These are phyloP conservation scores for Drosophila prostipennis DNA, from an alignment of 2,888 invertebrate genomes.

Conservation along the genomic window DNA sequence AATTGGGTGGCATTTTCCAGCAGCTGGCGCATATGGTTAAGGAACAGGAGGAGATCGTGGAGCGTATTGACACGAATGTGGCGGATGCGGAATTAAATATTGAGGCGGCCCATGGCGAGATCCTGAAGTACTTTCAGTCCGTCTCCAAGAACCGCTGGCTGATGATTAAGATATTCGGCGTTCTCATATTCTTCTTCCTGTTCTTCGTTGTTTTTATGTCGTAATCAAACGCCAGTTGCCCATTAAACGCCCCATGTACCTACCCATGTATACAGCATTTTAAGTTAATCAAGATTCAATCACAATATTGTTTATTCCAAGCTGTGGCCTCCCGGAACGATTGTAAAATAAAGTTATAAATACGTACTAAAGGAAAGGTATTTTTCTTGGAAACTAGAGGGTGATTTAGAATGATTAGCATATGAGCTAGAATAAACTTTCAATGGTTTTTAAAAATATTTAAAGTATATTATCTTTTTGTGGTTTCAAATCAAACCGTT, in stretches of 20 bases:
- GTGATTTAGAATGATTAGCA: neutral
- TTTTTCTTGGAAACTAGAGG: constrained; percentile 8
- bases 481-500: neutral
- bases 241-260: constrained; percentile 6
- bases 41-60: constrained; percentile 95
- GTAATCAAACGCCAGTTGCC: constrained; percentile 86
- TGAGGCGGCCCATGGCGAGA: constrained; percentile 98
- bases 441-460: too few species aligned
- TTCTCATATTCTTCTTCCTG: constrained; percentile 99
- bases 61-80: constrained; percentile 98
- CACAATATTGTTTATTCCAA: constrained; percentile 37
- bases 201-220: constrained; percentile 99
- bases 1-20: constrained; percentile 99
- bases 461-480: too few species aligned
- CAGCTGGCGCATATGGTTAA: constrained; percentile 97
- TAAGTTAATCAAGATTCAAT: constrained; percentile 28
- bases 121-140: constrained; percentile 98
- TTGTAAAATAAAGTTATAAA: constrained; percentile 68
- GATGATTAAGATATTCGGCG: constrained; percentile 99
- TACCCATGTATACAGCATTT: constrained; percentile 31
- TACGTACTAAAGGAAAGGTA: constrained; percentile 20
- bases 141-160: constrained; percentile 99
- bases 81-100: constrained; percentile 98
- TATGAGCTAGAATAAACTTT: too few species aligned
- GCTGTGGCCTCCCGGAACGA: constrained; percentile 46